Conservation (phyloP, 2,797 vertebrate species). For the Hippoglossus hippoglossus region DNA sequence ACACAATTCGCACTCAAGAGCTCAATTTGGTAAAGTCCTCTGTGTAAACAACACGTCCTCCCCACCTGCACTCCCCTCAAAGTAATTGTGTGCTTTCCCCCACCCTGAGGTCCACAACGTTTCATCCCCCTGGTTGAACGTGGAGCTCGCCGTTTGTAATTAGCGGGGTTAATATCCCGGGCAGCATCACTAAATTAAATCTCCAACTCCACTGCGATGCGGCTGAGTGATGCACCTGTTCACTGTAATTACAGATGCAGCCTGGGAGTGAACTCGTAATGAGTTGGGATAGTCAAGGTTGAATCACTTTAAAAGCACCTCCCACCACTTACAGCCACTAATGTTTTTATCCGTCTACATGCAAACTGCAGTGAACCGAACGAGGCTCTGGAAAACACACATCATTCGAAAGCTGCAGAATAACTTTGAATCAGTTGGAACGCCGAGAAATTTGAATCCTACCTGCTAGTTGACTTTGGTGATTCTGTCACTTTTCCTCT, state of each 20-base stretch:
- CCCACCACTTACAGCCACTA: conserved; percentile 51
- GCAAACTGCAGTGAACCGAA: conserved; percentile 39
- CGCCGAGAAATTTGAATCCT: too few relatives aligned
- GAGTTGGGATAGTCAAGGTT: conserved; percentile 78
- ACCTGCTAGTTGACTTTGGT: too few relatives aligned
- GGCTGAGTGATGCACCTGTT: conserved; percentile 83
- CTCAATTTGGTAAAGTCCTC: conserved; percentile 29
- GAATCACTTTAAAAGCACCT: conserved; percentile 73
- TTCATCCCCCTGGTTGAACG: conserved; percentile 59
- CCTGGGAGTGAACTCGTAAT: conserved; percentile 69
- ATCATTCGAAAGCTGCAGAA: too few relatives aligned
- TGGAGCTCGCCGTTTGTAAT: conserved; percentile 70
- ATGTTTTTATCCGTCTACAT: conserved; percentile 45
- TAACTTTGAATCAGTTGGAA: not conserved
- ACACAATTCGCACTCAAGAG: conserved; percentile 21
- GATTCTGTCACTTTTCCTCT: too few relatives aligned
- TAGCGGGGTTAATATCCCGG: conserved; percentile 84
- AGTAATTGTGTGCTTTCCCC: conserved; percentile 69
- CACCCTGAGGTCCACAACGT: conserved; percentile 56
- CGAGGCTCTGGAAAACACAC: conserved; percentile 8
- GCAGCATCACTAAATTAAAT: conserved; percentile 84
- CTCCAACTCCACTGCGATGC: conserved; percentile 72
- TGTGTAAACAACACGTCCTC: conserved; percentile 39
- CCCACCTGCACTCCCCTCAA: conserved; percentile 51
- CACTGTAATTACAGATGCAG: conserved; percentile 76